Percentiles rank a stretch among this genome's conserved stretches.
Evolutionary conservation across 2,113 vertebrate species (phyloP).

Genomic region (Meleagris gallopavo): DNA sequence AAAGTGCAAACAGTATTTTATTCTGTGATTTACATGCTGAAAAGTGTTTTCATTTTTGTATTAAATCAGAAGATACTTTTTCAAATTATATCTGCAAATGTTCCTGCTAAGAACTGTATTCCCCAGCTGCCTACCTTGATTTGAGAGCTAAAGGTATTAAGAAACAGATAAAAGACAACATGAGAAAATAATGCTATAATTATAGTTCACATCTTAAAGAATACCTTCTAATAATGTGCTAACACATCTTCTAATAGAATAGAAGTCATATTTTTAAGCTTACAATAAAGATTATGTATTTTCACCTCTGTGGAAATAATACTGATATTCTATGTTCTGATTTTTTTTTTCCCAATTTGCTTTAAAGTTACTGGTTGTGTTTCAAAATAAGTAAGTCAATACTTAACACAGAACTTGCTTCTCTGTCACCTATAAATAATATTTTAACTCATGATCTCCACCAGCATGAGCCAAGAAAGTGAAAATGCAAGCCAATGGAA

Average conservation of each 20-base stretch:
- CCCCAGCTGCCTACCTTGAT: background rate
- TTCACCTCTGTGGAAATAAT: background rate
- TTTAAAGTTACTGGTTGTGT: background rate
- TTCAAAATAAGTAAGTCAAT: slow-evolving; percentile 6
- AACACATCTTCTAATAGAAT: background rate
- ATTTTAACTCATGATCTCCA: background rate
- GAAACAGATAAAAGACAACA: background rate
- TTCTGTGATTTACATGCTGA: background rate
- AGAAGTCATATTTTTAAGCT: background rate
- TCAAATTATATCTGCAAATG: background rate
- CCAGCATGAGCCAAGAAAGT: background rate
- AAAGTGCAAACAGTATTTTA: background rate
- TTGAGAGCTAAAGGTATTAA: background rate
- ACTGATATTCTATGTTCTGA: background rate
- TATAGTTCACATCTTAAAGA: background rate
- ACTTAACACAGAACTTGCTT: background rate
- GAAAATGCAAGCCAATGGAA: background rate
- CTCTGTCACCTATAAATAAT: background rate
- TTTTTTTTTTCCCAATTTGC: background rate
- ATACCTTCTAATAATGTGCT: background rate
- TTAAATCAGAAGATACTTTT: background rate
- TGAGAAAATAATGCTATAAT: background rate
- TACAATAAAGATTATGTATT: background rate
- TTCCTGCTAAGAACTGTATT: background rate
- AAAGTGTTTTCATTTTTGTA: background rate